phyloP scores from a whole-genome alignment of 53 echinoderm and acorn worm genomes.

The Crossaster papposus region DNA sequence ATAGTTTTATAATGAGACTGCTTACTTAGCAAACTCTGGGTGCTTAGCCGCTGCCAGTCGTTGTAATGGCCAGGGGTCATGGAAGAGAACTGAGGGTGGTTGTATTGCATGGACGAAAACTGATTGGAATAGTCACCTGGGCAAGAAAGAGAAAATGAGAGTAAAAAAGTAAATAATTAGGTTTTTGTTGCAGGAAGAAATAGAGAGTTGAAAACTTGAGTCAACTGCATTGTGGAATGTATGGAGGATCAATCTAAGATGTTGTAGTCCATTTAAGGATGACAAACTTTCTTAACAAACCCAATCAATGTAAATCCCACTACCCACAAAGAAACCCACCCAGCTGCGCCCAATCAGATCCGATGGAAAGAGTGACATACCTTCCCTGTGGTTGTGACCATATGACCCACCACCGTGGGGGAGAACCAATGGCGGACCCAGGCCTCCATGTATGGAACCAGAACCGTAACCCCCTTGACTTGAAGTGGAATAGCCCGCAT shows the following conservation, averaged over 20 bases:
- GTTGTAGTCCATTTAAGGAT: too few species aligned
- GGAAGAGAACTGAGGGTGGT: slow-evolving; percentile 82
- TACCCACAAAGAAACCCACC: not conserved
- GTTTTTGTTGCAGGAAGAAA: too few species aligned
- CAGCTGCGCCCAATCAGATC: not conserved
- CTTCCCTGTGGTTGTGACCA: slow-evolving; percentile 75
- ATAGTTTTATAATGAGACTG: not conserved
- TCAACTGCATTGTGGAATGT: too few species aligned
- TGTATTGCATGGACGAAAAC: slow-evolving; percentile 90
- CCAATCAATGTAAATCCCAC: not conserved
- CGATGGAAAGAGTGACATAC: slow-evolving; percentile 48
- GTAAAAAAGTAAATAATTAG: not conserved
- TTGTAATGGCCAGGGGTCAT: slow-evolving; percentile 79
- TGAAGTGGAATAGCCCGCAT: slow-evolving; percentile 72
- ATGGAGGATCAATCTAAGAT: too few species aligned
- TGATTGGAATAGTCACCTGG: slow-evolving; percentile 88
- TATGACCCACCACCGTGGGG: slow-evolving; percentile 87
- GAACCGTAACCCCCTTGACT: slow-evolving; percentile 76
- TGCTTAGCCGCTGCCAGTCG: slow-evolving; percentile 90
- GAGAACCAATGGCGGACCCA: slow-evolving; percentile 91
- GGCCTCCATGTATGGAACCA: slow-evolving; percentile 70
- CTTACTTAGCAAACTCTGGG: slow-evolving; percentile 59
- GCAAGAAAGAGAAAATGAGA: not conserved
- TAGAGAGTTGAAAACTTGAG: too few species aligned
- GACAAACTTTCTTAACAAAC: too few species aligned